Base-by-base conservation (phyloP, 2,888 invertebrate genomes). In the Meliscaeva auricollis region DNA sequence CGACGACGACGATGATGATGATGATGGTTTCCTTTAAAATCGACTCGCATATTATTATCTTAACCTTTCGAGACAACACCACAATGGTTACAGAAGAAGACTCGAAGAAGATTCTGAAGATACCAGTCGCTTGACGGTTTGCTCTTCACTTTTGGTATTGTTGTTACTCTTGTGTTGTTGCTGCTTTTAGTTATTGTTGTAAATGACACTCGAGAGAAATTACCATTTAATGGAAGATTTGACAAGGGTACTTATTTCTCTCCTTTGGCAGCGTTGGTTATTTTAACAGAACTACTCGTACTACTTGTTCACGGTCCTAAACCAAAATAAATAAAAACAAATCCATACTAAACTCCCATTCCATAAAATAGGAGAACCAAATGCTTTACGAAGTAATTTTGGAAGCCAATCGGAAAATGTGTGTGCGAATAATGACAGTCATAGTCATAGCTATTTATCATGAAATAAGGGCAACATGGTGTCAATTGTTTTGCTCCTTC, bases 151-250 rank as follows among this genome's bases (percentile, higher is more conserved):
- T 69, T 75, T 17, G 38, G n/a, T 62, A 26, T 15, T 44, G 52
- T 46, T 80, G 74, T 38, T 17, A 11, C 13, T 35, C 15, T 30
- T 41, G 58, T 74, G 60, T 38, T 54, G 32, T 44, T 81, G 52
- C 7, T 69, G 70, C 60, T 62, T 70, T 60, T 66, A 69, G 56
- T 78, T 73, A 26, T 78, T 72, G 50, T 79, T 84, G 64, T 80
- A 75, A 84, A 84, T 84, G 84, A 66, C 75, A 84, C 84, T 84
- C 75, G 38, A 70, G 80, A 84, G 84, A 84, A 84, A 84, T 84
- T 84, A 84, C 84, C 84, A 84, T 84, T 84, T 80, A 84, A 84
- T 84, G 80, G 80, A 70, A 80, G 84, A 79, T 76, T 84, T 84
- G 80, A 84, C 84, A 84, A 79, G 84, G 75, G 84, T 72, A 70